Conservation (phyloP, 2,113 vertebrate genomes). For the Chaetura pelagica region DNA sequence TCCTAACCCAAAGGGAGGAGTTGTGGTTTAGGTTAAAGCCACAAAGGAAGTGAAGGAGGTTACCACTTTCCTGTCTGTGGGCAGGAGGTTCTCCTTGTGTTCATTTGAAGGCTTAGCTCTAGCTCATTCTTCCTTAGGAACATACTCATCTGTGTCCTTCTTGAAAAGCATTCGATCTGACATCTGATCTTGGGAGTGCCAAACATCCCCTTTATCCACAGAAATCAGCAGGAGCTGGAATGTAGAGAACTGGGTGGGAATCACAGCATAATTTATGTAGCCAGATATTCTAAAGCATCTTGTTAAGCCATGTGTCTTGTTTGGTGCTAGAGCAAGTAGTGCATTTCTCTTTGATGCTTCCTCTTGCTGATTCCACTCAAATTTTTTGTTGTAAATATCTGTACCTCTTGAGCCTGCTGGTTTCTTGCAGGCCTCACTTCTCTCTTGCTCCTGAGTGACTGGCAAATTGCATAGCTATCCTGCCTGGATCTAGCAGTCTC, state of each 20-base stretch:
- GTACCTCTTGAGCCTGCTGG: conserved; percentile 43
- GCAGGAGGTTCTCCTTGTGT: conserved; percentile 70
- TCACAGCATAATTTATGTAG: conserved; percentile 26
- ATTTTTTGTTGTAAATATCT: conserved; percentile 45
- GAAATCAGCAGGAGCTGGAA: conserved; percentile 41
- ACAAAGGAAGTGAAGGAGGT: conserved; percentile 78
- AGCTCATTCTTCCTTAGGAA: conserved; percentile 60
- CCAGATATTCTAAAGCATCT: conserved; percentile 11
- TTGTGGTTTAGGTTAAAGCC: conserved; percentile 80
- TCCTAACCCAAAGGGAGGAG: conserved; percentile 70
- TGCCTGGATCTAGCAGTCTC: not conserved
- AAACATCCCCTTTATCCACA: conserved; percentile 40
- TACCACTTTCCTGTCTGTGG: conserved; percentile 80
- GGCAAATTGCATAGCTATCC: not conserved
- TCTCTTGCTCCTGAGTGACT: not conserved
- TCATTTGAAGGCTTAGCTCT: conserved; percentile 57
- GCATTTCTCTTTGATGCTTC: not conserved
- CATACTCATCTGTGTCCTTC: conserved; percentile 6
- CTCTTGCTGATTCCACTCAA: conserved; percentile 22
- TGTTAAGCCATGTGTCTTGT: conserved; percentile 23
- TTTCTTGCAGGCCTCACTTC: conserved; percentile 40
- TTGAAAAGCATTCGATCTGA: conserved; percentile 44
- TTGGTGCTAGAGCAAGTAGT: not conserved
- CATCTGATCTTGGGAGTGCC: conserved; percentile 36
- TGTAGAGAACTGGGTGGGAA: conserved; percentile 11